Conservation (phyloP, 2,113 vertebrate species). For the Paramisgurnus dabryanus region DNA sequence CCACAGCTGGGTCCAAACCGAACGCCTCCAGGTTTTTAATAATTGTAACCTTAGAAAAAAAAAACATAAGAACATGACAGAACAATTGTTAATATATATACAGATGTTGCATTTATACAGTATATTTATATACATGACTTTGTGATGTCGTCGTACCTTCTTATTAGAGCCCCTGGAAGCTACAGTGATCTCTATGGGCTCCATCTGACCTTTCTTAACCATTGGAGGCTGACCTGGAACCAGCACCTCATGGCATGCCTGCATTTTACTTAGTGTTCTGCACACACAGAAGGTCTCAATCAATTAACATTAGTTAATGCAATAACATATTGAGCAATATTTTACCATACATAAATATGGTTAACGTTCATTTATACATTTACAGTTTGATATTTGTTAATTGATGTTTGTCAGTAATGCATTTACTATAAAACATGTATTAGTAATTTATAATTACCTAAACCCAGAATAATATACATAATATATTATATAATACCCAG, state of each 20-base stretch:
- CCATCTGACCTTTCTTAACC: conserved; percentile 86
- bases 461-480: too few species aligned
- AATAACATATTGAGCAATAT: too few species aligned
- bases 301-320: neutral
- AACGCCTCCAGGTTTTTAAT: conserved; percentile 93
- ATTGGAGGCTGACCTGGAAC: conserved; percentile 82
- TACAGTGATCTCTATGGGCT: conserved; percentile 83
- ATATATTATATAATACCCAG: too few species aligned
- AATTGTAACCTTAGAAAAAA: conserved; percentile 82
- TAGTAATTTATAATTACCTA: too few species aligned
- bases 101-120: neutral
- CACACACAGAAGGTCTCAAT: conserved; percentile 34
- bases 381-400: too few species aligned
- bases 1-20: conserved; percentile 81
- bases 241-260: conserved; percentile 84
- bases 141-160: conserved; percentile 78
- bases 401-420: too few species aligned
- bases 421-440: too few species aligned
- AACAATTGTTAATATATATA: neutral
- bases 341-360: too few species aligned
- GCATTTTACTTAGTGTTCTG: conserved; percentile 87
- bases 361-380: too few species aligned
- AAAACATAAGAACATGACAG: neutral
- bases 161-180: conserved; percentile 90
- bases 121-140: neutral